These are phyloP conservation scores for Aporophyla lueneburgensis DNA, from an alignment of 2,888 invertebrate genomes.

Conservation along the genomic window DNA sequence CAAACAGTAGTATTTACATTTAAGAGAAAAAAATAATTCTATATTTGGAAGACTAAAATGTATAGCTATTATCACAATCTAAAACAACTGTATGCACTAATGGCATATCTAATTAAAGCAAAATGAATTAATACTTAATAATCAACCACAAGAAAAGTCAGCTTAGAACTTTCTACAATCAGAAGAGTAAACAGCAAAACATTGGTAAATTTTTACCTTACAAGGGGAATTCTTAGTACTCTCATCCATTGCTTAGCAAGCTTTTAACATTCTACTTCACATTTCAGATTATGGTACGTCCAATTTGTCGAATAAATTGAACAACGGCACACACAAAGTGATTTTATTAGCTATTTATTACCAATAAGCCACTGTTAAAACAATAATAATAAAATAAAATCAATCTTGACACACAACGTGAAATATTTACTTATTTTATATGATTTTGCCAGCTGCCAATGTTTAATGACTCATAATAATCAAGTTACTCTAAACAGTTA, in stretches of 20 bases:
- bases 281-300: constrained; percentile 85
- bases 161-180: constrained; percentile 69
- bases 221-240: constrained; percentile 88
- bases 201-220: constrained; percentile 87
- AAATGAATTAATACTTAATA: constrained; percentile 60
- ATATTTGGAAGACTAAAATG: constrained; percentile 47
- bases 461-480: constrained; percentile 64
- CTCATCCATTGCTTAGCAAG: constrained; percentile 87
- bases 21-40: constrained; percentile 44
- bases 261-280: constrained; percentile 82
- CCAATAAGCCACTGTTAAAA: constrained; percentile 88
- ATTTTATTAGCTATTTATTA: constrained; percentile 86
- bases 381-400: constrained; percentile 88
- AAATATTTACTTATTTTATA: constrained; percentile 84
- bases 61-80: constrained; percentile 57
- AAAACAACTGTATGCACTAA: constrained; percentile 60
- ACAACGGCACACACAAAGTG: constrained; percentile 85
- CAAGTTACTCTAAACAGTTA: constrained; percentile 51
- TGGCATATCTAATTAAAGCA: constrained; percentile 64
- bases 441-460: constrained; percentile 73
- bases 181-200: constrained; percentile 75
- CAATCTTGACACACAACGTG: constrained; percentile 86
- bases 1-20: constrained; percentile 49
- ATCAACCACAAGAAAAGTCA: constrained; percentile 64
- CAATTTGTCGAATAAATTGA: constrained; percentile 78